Evolutionary conservation across 2,888 invertebrate species (phyloP).

Genomic region (Strigamia crassipes): DNA sequence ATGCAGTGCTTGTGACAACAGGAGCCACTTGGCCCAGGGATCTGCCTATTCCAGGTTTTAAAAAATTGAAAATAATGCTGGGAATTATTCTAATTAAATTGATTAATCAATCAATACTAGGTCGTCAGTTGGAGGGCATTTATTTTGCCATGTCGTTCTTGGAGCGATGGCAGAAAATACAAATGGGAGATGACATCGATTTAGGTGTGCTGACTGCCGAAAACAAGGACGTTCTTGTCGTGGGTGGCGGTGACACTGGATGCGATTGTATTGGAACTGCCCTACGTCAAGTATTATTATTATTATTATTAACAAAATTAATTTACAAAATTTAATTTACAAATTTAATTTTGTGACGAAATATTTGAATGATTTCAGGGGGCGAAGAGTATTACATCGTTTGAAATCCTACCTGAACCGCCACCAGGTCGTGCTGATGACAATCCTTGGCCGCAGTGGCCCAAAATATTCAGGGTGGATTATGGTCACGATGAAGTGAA

Average conservation of each 20-base stretch:
- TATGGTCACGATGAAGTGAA: conserved; percentile 98
- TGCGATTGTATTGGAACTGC: conserved; percentile 99
- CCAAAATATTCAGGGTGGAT: conserved; percentile 92
- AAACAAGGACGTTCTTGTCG: conserved; percentile 91
- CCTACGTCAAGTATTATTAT: conserved; percentile 66
- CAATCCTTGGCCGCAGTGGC: conserved; percentile 99
- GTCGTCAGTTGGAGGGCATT: conserved; percentile 87
- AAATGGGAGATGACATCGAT: conserved; percentile 68
- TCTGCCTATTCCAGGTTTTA: conserved; percentile 62
- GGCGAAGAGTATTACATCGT: conserved; percentile 88
- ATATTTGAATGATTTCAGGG: conserved; percentile 69
- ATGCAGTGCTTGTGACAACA: conserved; percentile 86
- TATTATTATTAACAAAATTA: neutral
- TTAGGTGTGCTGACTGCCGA: conserved; percentile 73
- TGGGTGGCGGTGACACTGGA: conserved; percentile 84
- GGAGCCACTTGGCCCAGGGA: conserved; percentile 98
- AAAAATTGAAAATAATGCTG: neutral
- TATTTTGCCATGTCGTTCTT: conserved; percentile 98
- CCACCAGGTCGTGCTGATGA: conserved; percentile 77
- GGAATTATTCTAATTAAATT: conserved; percentile 1
- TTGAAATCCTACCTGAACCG: conserved; percentile 96
- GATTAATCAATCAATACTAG: conserved; percentile 64
- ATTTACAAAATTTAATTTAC: no score
- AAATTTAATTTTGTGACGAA: neutral
- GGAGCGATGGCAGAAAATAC: conserved; percentile 94